A percentile compares a stretch with the other conserved stretches of the same genome.
Conservation (phyloP, 2,888 invertebrate genomes). For the Uloborus plumipes region DNA sequence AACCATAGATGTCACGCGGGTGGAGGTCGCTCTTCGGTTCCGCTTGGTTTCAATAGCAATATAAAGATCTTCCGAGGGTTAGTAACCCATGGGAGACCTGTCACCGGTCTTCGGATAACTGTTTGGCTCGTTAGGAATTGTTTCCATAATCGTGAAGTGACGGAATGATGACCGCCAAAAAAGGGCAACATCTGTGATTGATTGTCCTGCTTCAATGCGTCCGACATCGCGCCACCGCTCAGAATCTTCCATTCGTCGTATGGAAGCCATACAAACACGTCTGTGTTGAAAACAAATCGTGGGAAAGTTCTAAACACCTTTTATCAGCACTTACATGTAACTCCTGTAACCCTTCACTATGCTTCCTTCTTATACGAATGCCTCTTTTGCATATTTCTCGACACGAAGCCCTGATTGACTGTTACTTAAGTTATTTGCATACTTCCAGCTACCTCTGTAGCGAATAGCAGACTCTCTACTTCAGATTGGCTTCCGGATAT, state of each 20-base stretch:
- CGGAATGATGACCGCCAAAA: constrained; percentile 8
- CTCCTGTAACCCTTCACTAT: constrained; percentile 12
- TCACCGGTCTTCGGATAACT: not conserved
- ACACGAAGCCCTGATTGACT: no score
- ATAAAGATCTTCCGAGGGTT: not conserved
- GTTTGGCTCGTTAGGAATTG: constrained; percentile 5
- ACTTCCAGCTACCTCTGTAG: no score
- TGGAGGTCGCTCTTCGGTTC: constrained; percentile 2
- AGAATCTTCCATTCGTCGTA: constrained; percentile 4
- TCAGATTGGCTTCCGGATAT: no score
- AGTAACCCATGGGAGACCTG: constrained; percentile 15
- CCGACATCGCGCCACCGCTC: not conserved
- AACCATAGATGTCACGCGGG: not conserved
- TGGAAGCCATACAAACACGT: constrained; percentile 6
- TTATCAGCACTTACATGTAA: constrained; percentile 6
- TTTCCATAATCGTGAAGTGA: constrained; percentile 7
- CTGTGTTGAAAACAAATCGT: constrained; percentile 8
- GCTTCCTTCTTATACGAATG: not conserved
- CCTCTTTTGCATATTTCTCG: no score
- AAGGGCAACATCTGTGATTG: constrained; percentile 7
- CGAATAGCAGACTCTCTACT: no score
- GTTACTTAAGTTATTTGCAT: no score
- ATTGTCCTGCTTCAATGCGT: constrained; percentile 6
- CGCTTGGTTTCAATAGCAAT: not conserved
- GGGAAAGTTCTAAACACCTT: constrained; percentile 3